Evolutionary conservation across 2,888 invertebrate species (phyloP), one percentile per base, ranked within the genome.

Genomic region (Molorchus minor): DNA sequence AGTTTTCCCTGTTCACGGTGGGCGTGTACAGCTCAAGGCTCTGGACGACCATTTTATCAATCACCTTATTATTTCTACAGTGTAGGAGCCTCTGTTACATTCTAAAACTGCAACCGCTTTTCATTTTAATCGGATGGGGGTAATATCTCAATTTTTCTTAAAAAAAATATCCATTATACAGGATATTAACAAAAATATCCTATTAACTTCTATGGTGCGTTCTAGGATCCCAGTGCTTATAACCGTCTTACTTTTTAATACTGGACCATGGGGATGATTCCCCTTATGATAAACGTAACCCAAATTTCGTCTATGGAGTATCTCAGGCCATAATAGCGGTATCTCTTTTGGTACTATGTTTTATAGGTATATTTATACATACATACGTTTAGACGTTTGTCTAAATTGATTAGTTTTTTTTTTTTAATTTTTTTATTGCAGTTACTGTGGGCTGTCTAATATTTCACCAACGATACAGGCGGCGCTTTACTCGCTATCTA

Each of bases 51-150:
- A 88, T 93, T 73, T 82, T 96, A 56, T 92, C 96, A 1, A 84
- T 93, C 29, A 88, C 90, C 3, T 78, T 97, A 29, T 85, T 96
- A 21, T 89, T 96, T 78, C 81, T 96, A 53, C 88, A 94, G 80
- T 91, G 91, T 61, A 87, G 92, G 56, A 94, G 94, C 62, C 84
- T 94, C 2, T 91, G 93, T 72, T 93, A 91, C 78, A 90, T 94
- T 56, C 81, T 92, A 20, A 88, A 89, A 46, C 76, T 94, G 1
- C 89, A 91, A 81, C 91, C 91, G 0, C 82, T 86, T 71, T 87
- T 90, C 78, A 83, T 87, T 55, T 75, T 83, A 1, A 69, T 84
- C 40, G 86, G 85, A 62, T 87, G 85, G 85, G 85, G 84, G 86
- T 87, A 77, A 77, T n/a, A n/a, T n/a, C n/a, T n/a, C n/a, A 80